A percentile compares a stretch with the other conserved stretches of the same genome.
These are phyloP conservation scores for Alloscopus bannaensis DNA, from an alignment of 2,888 invertebrate species.

Conservation along the genomic window DNA sequence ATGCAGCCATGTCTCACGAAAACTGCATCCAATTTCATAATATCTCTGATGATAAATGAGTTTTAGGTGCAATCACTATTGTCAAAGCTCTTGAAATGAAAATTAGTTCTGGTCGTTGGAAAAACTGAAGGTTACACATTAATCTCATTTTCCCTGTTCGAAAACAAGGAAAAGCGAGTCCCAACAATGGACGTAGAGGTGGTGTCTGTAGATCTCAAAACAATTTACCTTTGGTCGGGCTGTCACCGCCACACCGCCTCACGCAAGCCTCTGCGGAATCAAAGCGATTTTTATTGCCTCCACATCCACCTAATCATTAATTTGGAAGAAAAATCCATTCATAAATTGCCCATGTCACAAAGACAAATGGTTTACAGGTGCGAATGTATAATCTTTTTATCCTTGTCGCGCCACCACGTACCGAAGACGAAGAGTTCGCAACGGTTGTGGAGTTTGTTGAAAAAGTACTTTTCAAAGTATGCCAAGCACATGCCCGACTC, in stretches of 20 bases:
- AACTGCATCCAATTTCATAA: too few relatives aligned
- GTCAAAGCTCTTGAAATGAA: background rate
- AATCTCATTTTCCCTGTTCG: background rate
- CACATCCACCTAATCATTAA: constrained; percentile 64
- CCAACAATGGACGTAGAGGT: too few relatives aligned
- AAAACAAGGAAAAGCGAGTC: background rate
- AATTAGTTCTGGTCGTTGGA: background rate
- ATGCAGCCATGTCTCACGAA: too few relatives aligned
- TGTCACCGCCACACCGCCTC: constrained; percentile 68
- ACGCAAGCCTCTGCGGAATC: constrained; percentile 66
- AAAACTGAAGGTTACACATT: constrained; percentile 7
- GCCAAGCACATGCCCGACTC: constrained; percentile 65
- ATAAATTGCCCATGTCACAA: background rate
- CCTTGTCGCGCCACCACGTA: background rate
- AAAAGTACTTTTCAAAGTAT: constrained; percentile 47
- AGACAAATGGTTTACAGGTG: background rate
- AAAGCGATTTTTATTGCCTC: constrained; percentile 70
- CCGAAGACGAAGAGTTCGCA: constrained; percentile 66
- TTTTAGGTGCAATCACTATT: background rate
- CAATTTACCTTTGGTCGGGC: constrained; percentile 65
- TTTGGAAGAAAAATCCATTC: background rate
- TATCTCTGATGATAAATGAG: too few relatives aligned
- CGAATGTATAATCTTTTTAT: background rate
- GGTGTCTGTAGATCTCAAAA: too few relatives aligned
- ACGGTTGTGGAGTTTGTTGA: constrained; percentile 61